phyloP scores from a whole-genome alignment of 2,797 vertebrate species.

The Lerista edwardsae region DNA sequence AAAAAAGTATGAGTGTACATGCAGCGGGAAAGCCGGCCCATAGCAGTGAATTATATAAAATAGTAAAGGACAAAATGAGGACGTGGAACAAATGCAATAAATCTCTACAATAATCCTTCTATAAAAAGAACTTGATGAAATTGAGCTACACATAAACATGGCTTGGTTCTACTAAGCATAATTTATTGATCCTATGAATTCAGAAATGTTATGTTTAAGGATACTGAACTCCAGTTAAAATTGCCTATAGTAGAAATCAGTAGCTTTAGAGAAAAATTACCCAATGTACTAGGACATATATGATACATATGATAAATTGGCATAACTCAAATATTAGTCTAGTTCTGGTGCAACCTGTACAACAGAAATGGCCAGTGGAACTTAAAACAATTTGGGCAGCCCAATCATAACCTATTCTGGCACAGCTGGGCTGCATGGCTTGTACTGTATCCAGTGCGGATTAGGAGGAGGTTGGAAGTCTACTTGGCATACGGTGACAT shows the following conservation, averaged over 20 bases:
- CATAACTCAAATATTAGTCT: neutral
- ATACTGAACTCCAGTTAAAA: neutral
- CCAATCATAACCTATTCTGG: too few relatives aligned
- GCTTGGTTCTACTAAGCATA: neutral
- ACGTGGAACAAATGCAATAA: neutral
- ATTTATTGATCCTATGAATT: neutral
- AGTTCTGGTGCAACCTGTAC: neutral
- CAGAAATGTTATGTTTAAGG: neutral
- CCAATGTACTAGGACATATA: neutral
- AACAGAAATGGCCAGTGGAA: too few relatives aligned
- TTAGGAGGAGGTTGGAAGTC: too few relatives aligned
- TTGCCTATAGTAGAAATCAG: neutral
- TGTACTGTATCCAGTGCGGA: too few relatives aligned
- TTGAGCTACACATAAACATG: neutral
- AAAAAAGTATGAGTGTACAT: neutral
- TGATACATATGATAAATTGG: too few relatives aligned
- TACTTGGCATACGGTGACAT: too few relatives aligned
- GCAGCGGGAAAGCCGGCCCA: neutral
- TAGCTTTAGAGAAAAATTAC: neutral
- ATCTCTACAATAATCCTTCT: slow-evolving; percentile 3
- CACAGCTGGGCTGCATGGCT: too few relatives aligned
- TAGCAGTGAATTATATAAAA: neutral
- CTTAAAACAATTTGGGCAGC: too few relatives aligned
- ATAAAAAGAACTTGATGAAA: neutral
- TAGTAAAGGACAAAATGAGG: neutral